Conservation (phyloP, 2,888 invertebrate species). For the Matsumyia berberina region DNA sequence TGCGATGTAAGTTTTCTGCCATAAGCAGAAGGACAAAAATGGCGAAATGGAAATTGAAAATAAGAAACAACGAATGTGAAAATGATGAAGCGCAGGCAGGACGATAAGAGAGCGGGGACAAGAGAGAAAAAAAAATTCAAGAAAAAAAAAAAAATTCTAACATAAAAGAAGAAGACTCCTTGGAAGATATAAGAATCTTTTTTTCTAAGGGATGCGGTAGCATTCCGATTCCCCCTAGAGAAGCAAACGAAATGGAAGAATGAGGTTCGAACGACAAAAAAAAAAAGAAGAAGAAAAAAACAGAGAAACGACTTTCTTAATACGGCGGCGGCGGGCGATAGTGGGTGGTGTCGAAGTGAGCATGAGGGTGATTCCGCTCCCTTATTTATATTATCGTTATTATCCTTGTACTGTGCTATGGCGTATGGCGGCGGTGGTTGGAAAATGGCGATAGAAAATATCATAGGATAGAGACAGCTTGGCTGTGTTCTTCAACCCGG, state of each 20-base stretch:
- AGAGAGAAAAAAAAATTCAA: slow-evolving; percentile 66
- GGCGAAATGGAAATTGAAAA: slow-evolving; percentile 72
- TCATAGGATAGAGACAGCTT: slow-evolving; percentile 52
- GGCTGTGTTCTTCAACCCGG: slow-evolving; percentile 48
- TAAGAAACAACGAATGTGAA: slow-evolving; percentile 69
- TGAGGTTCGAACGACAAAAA: slow-evolving; percentile 32
- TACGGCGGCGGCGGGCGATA: slow-evolving; percentile 18
- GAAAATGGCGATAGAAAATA: slow-evolving; percentile 65
- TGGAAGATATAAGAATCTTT: slow-evolving; percentile 50
- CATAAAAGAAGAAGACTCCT: slow-evolving; percentile 74
- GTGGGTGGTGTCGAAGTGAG: slow-evolving; percentile 69
- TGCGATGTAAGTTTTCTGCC: slow-evolving; percentile 40
- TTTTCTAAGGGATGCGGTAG: slow-evolving; percentile 57
- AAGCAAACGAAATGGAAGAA: slow-evolving; percentile 59
- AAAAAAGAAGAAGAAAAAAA: slow-evolving; percentile 52
- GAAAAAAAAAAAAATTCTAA: slow-evolving; percentile 68
- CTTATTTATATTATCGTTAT: slow-evolving; percentile 83
- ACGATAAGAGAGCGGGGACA: slow-evolving; percentile 79
- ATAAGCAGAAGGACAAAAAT: slow-evolving; percentile 72
- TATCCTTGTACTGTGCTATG: slow-evolving; percentile 81
- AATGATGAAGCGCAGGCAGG: slow-evolving; percentile 43
- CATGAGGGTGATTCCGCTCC: slow-evolving; percentile 74
- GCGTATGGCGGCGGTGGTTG: slow-evolving; percentile 71
- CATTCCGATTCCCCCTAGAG: slow-evolving; percentile 62
- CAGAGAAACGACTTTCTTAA: slow-evolving; percentile 51